These are phyloP conservation scores for Podarcis cretensis DNA, from an alignment of 2,113 vertebrate species.

Conservation along the genomic window DNA sequence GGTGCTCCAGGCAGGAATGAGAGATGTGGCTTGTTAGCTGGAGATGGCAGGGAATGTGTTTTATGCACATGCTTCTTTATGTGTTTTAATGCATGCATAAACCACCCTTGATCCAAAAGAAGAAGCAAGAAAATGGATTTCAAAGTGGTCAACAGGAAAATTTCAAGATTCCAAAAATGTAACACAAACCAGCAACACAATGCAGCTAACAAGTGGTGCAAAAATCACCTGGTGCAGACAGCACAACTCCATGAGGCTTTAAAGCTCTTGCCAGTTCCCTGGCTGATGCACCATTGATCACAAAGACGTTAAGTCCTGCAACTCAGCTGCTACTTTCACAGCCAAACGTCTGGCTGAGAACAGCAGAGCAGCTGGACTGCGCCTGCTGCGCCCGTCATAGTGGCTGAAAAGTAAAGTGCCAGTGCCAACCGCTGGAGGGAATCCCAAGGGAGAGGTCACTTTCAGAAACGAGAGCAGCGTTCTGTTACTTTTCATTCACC, in stretches of 20 bases:
- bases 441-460: not conserved
- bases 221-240: not conserved
- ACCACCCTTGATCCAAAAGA: too few species aligned
- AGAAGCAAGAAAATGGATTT: too few species aligned
- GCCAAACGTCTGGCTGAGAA: not conserved
- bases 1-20: not conserved
- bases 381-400: not conserved
- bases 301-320: not conserved
- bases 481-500: not conserved
- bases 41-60: not conserved
- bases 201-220: too few species aligned
- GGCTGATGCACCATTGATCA: not conserved
- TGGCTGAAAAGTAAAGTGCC: too few species aligned
- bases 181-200: too few species aligned
- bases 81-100: too few species aligned
- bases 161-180: too few species aligned
- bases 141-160: too few species aligned
- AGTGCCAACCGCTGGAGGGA: not conserved
- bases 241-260: too few species aligned
- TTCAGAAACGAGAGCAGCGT: not conserved
- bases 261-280: too few species aligned
- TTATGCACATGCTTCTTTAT: not conserved
- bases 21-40: not conserved
- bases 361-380: not conserved
- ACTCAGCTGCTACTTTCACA: not conserved